Conservation (phyloP, 2,797 vertebrate genomes). For the Clamator glandarius region DNA sequence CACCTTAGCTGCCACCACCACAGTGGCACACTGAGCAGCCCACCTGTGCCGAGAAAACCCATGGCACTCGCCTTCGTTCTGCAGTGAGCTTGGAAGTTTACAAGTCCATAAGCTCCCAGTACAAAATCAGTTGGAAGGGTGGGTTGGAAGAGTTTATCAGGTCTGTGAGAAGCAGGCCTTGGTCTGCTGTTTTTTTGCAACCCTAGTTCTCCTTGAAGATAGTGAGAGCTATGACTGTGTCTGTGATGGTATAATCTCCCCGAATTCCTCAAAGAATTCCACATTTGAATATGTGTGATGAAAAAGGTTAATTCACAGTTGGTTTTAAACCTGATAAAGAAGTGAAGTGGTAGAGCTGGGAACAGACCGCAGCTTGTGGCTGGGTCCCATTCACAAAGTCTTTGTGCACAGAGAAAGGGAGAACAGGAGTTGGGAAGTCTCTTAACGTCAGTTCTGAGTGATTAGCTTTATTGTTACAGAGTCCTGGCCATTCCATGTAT, state of each 20-base stretch:
- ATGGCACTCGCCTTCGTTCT: neutral
- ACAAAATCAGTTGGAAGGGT: neutral
- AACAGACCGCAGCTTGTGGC: neutral
- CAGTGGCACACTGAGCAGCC: neutral
- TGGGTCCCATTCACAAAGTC: neutral
- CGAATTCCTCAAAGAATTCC: neutral
- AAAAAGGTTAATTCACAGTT: neutral
- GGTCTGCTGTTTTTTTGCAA: neutral
- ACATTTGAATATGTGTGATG: neutral
- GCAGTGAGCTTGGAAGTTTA: neutral
- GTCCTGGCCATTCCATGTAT: neutral
- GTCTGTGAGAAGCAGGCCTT: neutral
- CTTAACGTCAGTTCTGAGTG: neutral
- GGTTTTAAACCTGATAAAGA: neutral
- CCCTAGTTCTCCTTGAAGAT: neutral
- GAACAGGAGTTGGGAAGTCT: neutral
- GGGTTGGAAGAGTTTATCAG: neutral
- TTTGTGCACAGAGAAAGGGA: neutral
- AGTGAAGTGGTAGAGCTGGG: neutral
- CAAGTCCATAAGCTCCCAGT: neutral
- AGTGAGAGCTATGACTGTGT: neutral
- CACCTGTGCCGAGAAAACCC: neutral
- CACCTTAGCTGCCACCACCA: neutral
- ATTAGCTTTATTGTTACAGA: neutral
- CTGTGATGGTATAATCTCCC: neutral